Conservation (phyloP, 1,140 invertebrate species). For the Ladona fulva region DNA sequence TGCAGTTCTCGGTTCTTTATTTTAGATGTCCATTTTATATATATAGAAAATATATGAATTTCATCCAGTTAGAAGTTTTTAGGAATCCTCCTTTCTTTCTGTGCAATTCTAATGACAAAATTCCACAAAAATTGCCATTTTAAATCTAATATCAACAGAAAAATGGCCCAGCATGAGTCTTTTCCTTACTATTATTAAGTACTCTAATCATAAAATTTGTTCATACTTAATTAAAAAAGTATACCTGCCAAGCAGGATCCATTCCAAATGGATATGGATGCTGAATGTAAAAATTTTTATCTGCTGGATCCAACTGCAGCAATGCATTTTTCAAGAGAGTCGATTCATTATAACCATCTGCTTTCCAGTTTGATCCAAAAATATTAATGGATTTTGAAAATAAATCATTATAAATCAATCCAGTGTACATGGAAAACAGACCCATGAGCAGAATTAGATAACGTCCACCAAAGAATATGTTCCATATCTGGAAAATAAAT, state of each 20-base stretch:
- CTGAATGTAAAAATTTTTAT: constrained; percentile 40
- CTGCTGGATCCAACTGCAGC: constrained; percentile 53
- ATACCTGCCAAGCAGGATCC: constrained; percentile 78
- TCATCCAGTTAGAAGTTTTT: too few relatives aligned
- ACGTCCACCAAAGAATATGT: constrained; percentile 93
- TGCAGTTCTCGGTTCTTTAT: too few relatives aligned
- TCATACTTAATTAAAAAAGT: constrained; percentile 30
- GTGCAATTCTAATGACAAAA: too few relatives aligned
- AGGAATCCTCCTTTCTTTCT: too few relatives aligned
- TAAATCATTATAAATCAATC: constrained; percentile 95
- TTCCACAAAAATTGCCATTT: too few relatives aligned
- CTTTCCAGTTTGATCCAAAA: constrained; percentile 76
- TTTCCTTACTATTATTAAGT: too few relatives aligned
- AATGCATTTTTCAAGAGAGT: constrained; percentile 43
- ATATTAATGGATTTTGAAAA: constrained; percentile 95
- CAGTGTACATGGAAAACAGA: constrained; percentile 93
- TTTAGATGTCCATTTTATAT: too few relatives aligned
- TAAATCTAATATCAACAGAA: too few relatives aligned
- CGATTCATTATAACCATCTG: constrained; percentile 43
- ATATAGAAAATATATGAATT: too few relatives aligned
- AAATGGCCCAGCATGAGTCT: too few relatives aligned
- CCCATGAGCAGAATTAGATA: constrained; percentile 98
- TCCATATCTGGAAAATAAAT: constrained; percentile 65
- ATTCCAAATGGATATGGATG: constrained; percentile 75
- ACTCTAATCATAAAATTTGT: too few relatives aligned